Percentiles rank a stretch among this genome's conserved stretches.
These are phyloP conservation scores for Dipodomys ordii DNA, from an alignment of 2,113 vertebrate species.

Conservation along the genomic window DNA sequence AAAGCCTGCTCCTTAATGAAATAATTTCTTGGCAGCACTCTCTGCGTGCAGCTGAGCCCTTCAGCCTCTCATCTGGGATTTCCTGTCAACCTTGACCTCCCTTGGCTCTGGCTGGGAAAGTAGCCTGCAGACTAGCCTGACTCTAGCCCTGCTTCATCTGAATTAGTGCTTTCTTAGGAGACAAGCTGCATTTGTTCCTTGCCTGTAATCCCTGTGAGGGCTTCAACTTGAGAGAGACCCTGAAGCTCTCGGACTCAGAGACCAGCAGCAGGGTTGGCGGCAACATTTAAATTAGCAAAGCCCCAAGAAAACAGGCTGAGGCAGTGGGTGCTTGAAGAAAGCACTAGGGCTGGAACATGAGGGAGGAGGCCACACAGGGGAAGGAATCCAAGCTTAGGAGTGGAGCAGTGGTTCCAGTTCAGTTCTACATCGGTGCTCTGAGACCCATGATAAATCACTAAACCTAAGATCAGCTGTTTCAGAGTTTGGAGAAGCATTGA, in stretches of 20 bases:
- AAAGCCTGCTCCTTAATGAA: background rate
- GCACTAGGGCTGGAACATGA: background rate
- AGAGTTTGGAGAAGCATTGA: background rate
- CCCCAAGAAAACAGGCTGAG: conserved; percentile 20
- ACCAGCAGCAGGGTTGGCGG: background rate
- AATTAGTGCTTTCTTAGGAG: background rate
- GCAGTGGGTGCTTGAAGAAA: conserved; percentile 19
- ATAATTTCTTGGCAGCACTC: conserved; percentile 9
- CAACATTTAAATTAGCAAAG: conserved; percentile 49
- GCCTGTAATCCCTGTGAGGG: background rate
- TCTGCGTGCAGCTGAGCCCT: background rate
- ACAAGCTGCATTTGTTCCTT: background rate
- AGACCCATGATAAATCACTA: background rate
- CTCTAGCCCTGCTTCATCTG: background rate
- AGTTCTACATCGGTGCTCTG: background rate
- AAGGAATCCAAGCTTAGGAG: background rate
- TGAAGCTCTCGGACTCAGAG: background rate
- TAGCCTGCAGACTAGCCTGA: background rate
- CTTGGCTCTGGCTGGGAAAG: background rate
- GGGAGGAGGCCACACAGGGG: background rate
- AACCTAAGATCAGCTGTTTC: background rate
- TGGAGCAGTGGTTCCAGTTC: background rate
- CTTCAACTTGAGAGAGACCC: conserved; percentile 27
- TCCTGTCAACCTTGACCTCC: conserved; percentile 50
- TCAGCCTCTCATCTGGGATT: conserved; percentile 48